Conservation (phyloP, 2,113 vertebrate genomes). For the Taurulus bubalis region DNA sequence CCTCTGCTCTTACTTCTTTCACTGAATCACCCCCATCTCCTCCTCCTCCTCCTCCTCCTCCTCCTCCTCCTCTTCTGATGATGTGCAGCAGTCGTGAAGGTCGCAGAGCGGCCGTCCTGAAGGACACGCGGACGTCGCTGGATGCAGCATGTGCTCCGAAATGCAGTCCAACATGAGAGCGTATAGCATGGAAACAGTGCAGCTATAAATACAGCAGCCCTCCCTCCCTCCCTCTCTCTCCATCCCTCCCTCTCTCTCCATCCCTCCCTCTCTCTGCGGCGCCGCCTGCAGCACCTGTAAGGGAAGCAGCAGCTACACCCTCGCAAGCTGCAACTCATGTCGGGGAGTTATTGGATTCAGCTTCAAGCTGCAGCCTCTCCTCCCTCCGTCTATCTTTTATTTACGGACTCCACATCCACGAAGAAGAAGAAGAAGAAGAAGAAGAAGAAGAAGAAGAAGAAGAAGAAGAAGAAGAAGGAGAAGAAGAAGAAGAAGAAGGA, state of each 20-base stretch:
- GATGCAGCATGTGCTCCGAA: constrained; percentile 59
- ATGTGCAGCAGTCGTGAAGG: constrained; percentile 67
- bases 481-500: no score
- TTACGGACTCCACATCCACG: constrained; percentile 16
- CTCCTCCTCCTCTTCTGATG: constrained; percentile 44
- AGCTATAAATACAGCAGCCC: constrained; percentile 70
- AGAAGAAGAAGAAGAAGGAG: no score
- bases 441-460: no score
- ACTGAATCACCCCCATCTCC: constrained; percentile 17
- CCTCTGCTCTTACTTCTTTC: not conserved
- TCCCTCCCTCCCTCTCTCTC: not conserved
- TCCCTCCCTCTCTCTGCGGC: not conserved
- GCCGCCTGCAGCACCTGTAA: constrained; percentile 43
- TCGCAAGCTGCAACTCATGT: constrained; percentile 6
- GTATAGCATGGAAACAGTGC: constrained; percentile 63
- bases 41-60: not conserved
- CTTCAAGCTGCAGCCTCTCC: constrained; percentile 23
- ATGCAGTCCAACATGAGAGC: constrained; percentile 60
- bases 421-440: no score
- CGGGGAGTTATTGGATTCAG: constrained; percentile 31
- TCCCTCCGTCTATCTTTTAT: constrained; percentile 34
- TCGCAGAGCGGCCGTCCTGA: constrained; percentile 40
- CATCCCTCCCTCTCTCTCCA: not conserved
- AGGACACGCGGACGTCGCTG: constrained; percentile 41
- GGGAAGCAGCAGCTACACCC: constrained; percentile 11